These are phyloP conservation scores for Eutrigla gurnardus DNA, from an alignment of 2,797 vertebrate genomes.

Conservation along the genomic window DNA sequence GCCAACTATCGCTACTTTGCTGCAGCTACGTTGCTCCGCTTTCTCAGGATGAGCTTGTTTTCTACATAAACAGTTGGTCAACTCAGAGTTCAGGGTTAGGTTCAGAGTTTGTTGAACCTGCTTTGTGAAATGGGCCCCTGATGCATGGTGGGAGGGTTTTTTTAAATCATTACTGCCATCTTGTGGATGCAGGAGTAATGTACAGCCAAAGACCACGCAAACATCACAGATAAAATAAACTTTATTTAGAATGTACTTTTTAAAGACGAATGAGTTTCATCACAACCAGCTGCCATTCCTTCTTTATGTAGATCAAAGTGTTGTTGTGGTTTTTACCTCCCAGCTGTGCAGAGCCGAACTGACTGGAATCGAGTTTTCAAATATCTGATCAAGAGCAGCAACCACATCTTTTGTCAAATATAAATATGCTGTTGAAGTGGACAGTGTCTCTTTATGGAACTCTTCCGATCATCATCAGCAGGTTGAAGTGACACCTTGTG, in stretches of 20 bases:
- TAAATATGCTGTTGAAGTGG: background rate
- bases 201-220: background rate
- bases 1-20: no score
- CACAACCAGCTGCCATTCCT: background rate
- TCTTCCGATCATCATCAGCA: background rate
- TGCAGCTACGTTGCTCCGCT: no score
- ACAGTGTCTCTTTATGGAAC: background rate
- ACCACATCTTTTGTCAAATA: background rate
- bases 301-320: background rate
- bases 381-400: background rate
- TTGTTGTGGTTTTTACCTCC: background rate
- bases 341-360: background rate
- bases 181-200: slow-evolving; percentile 13
- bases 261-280: background rate
- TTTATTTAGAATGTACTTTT: slow-evolving; percentile 15
- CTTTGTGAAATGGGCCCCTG: no score
- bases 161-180: slow-evolving; percentile 12
- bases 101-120: no score
- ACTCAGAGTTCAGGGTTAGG: no score
- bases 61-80: no score
- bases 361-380: background rate
- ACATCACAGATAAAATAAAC: background rate
- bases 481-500: background rate
- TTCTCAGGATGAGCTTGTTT: no score
- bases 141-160: no score